phyloP scores from a whole-genome alignment of 1,140 invertebrate genomes.

The Ips typographus region DNA sequence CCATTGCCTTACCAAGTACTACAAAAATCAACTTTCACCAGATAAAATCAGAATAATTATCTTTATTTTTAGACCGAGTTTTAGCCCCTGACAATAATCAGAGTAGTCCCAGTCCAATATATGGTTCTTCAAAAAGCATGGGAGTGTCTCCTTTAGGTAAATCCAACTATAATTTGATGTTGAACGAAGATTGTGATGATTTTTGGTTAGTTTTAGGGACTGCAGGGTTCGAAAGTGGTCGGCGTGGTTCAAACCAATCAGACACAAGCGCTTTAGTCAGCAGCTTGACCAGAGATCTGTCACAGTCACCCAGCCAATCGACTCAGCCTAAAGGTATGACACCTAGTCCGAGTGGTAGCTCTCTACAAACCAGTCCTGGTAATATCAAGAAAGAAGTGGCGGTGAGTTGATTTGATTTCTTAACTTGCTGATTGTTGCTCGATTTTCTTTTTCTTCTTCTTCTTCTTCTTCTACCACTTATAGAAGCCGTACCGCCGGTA shows the following conservation, averaged over 20 bases:
- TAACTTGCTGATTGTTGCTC: not conserved
- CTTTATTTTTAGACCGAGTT: constrained; percentile 26
- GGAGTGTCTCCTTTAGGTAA: constrained; percentile 62
- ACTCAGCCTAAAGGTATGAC: constrained; percentile 60
- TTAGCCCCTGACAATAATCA: constrained; percentile 49
- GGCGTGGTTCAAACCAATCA: constrained; percentile 62
- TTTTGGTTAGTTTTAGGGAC: constrained; percentile 48
- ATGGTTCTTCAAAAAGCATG: constrained; percentile 60
- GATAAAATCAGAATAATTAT: not conserved
- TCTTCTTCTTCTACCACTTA: too few species aligned
- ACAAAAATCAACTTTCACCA: not conserved
- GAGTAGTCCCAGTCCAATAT: constrained; percentile 51
- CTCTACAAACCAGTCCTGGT: constrained; percentile 58
- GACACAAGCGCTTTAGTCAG: constrained; percentile 66
- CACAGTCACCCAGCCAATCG: constrained; percentile 55
- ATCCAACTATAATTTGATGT: constrained; percentile 24
- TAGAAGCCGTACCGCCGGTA: too few species aligned
- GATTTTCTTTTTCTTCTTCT: too few species aligned
- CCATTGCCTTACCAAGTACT: constrained; percentile 57
- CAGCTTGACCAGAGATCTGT: constrained; percentile 46
- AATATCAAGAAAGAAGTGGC: constrained; percentile 50
- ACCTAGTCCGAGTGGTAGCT: constrained; percentile 62
- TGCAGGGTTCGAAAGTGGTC: constrained; percentile 51
- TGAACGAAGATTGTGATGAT: not conserved
- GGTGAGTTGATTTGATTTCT: constrained; percentile 35